Base-by-base conservation (phyloP, 1,140 invertebrate species). In the Solenopsis fugax region DNA sequence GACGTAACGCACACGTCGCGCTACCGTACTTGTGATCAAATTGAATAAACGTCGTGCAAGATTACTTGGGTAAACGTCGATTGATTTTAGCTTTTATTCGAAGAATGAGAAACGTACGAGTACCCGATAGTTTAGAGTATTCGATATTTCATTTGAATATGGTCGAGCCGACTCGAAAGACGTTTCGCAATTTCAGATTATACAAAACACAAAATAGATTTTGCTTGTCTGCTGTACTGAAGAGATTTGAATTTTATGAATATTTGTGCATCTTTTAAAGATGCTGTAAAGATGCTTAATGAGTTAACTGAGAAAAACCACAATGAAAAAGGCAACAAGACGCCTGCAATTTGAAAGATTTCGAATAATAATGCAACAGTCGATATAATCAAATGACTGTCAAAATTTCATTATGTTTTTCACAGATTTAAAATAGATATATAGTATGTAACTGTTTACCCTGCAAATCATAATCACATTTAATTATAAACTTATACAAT, bases 21-120 rank as follows among this genome's bases (percentile, higher is more conserved):
- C 69, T 56, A 21, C 62, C 78, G 78, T 77, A 73, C 87, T 76
- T 67, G 81, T 81, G 84, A 65, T 76, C 84, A 82, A 91, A 93
- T 89, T 78, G 87, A 88, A 91, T 80, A 72, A 91, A 89, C 69
- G 86, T 89, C 85, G 80, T 64, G 62, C 62, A 87, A 81, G 75
- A 77, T 82, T 87, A 62, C 62, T 87, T 65, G 73, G 86, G 18
- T 54, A 69, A 78, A 85, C 56, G 72, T n/a, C 13, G 64, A 50
- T 54, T 56, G 56, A 77, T 84, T 58, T 9, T 48, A 60, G 69
- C 69, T 60, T 75, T 60, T 54, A 56, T 82, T 16, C 41, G 24
- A 84, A 75, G 80, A 84, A 84, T 34, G 69, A 75, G 67, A 48
- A 71, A 72, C 16, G 41, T 37, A 18, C 41, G 69, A 84, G 80